Evolutionary conservation across 2,113 vertebrate species (phyloP).

Genomic region (Benthochromis sp.): DNA sequence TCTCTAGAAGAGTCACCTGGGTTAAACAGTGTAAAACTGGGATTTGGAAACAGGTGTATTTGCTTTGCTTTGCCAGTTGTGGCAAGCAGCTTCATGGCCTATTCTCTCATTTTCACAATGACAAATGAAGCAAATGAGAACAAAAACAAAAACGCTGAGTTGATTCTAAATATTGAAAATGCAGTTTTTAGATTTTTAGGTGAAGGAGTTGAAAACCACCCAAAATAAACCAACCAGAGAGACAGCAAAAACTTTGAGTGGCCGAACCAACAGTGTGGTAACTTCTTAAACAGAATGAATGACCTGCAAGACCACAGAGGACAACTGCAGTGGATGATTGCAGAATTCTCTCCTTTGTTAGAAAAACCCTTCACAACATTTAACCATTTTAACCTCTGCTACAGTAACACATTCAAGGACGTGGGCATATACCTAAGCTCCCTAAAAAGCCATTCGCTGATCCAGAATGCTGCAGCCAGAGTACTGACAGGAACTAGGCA

Average conservation of each 20-base stretch:
- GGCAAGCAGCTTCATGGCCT: neutral
- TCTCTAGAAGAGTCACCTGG: neutral
- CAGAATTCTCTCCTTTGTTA: neutral
- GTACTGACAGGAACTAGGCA: neutral
- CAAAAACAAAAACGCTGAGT: neutral
- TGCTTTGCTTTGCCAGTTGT: neutral
- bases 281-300: neutral
- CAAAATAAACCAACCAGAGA: neutral
- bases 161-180: neutral
- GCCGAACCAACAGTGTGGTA: neutral
- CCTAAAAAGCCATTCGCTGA: neutral
- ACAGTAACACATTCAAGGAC: neutral
- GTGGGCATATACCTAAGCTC: neutral
- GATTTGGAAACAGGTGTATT: neutral
- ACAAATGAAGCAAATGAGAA: neutral
- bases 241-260: neutral
- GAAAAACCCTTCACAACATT: neutral
- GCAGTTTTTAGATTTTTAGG: neutral
- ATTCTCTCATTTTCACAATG: neutral
- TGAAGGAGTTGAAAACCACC: neutral
- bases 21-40: neutral
- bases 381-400: neutral
- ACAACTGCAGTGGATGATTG: neutral
- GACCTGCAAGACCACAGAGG: neutral
- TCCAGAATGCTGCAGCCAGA: neutral